Conservation (phyloP, 92 coral and sea anemone genomes). For the Virgularia gustaviana region DNA sequence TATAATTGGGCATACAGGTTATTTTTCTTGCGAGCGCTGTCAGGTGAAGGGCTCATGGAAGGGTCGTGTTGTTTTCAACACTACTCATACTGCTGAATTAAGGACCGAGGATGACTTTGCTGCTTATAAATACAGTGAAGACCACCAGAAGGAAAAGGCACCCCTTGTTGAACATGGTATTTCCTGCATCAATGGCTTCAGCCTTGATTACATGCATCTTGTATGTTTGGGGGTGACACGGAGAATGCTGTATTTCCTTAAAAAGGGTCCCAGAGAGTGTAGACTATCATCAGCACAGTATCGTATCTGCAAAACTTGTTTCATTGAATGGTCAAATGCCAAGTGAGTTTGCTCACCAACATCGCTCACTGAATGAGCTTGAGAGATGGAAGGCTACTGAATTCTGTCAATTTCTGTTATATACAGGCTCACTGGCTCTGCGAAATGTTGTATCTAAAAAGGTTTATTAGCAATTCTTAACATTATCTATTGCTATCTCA, state of each 20-base stretch:
- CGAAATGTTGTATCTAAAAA: background rate
- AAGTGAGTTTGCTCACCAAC: slow-evolving; percentile 1
- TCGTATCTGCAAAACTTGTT: background rate
- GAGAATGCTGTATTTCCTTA: background rate
- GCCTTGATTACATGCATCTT: background rate
- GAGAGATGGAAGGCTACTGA: slow-evolving; percentile 13
- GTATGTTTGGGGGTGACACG: background rate
- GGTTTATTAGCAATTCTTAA: slow-evolving; percentile 4
- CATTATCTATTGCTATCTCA: background rate
- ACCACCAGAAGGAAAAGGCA: background rate
- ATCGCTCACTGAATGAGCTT: too few relatives aligned
- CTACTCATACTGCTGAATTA: too few relatives aligned
- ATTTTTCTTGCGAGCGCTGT: background rate
- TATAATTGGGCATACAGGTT: background rate
- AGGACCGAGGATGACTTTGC: too few relatives aligned
- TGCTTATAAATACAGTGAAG: too few relatives aligned
- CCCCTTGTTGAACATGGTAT: background rate
- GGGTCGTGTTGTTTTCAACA: background rate
- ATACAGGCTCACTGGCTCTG: too few relatives aligned
- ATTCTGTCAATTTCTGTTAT: background rate
- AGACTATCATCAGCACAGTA: background rate
- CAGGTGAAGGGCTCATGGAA: background rate
- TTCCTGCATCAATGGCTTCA: background rate
- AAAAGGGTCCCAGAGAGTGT: background rate
- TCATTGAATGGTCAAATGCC: background rate